phyloP scores from a whole-genome alignment of 2,113 vertebrate genomes.

The Malurus melanocephalus region DNA sequence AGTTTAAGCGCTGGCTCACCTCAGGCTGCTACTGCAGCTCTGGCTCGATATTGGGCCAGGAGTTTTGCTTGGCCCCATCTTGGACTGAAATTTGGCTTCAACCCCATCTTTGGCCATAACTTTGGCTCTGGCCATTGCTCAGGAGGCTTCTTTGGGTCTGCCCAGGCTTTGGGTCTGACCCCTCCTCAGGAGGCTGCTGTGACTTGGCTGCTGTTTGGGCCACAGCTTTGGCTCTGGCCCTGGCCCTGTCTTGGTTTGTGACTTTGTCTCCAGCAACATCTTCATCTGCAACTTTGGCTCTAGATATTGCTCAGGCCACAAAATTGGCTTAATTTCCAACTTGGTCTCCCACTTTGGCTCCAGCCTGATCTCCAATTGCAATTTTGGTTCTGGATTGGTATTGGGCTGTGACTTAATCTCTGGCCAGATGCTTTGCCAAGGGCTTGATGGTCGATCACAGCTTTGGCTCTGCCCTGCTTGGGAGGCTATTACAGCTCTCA shows the following conservation, averaged over 20 bases:
- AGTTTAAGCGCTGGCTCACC: background rate
- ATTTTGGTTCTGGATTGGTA: background rate
- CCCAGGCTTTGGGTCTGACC: background rate
- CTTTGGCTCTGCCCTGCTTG: background rate
- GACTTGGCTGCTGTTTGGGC: background rate
- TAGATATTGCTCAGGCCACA: background rate
- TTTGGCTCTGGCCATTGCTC: background rate
- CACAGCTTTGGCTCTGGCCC: background rate
- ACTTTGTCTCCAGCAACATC: background rate
- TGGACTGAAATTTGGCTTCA: background rate
- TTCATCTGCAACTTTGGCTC: background rate
- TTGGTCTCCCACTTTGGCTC: background rate
- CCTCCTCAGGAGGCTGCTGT: background rate
- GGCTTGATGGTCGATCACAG: background rate
- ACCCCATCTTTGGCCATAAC: background rate
- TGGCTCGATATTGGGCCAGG: background rate
- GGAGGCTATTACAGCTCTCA: background rate
- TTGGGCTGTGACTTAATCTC: background rate
- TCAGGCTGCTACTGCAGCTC: background rate
- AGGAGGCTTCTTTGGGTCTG: background rate
- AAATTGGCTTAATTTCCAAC: background rate
- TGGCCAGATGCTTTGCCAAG: background rate
- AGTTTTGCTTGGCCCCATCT: background rate
- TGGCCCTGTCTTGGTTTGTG: fast-evolving
- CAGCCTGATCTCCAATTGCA: background rate